Evolutionary conservation across 2,888 invertebrate species (phyloP), one percentile per base, ranked within the genome.

Genomic region (Eupelmus urozonus): DNA sequence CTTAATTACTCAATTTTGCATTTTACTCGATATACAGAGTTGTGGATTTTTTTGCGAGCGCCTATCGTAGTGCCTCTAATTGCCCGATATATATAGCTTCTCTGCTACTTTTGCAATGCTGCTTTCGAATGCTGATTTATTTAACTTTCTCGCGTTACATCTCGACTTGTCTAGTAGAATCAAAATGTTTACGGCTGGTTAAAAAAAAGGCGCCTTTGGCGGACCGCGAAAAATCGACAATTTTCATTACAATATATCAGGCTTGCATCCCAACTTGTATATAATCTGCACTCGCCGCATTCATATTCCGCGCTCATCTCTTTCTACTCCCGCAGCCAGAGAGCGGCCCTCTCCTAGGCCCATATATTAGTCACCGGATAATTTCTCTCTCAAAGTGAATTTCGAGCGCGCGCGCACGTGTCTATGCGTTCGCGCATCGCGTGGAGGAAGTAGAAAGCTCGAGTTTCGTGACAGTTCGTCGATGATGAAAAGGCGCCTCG

Each of bases 401-500:
- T 66, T 71, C 23, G 77, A 67, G 62, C 70, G 76, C 76, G 76
- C 65, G 79, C 74, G 18, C 27, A 23, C 42, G 53, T 5, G 42
- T 59, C 18, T 34, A 34, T 34, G 9, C 34, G 34, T 34, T 34
- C 0, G 20, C 1, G 40, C 20, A 40, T 42, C 42, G 2, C 55
- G 62, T 49, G 55, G 23, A 45, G 27, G 45, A 55, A 40, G 42
- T 57, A 57, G 57, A 62, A 63, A 57, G 20, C 81, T 78, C 75
- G 67, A 49, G 73, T 60, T 79, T 74, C 79, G 79, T 79, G 67
- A 71, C 78, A 67, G 76, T 77, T 55, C 74, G 74, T 67, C 80
- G 83, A 83, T 84, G 83, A 84, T 85, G 81, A 83, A 82, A 82
- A 81, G 79, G 79, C 79, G 76, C 83, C 85, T 82, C 65, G 78